Evolutionary conservation across 2,797 vertebrate genomes (phyloP).

Genomic region (Enteromius thamalakanensis): DNA sequence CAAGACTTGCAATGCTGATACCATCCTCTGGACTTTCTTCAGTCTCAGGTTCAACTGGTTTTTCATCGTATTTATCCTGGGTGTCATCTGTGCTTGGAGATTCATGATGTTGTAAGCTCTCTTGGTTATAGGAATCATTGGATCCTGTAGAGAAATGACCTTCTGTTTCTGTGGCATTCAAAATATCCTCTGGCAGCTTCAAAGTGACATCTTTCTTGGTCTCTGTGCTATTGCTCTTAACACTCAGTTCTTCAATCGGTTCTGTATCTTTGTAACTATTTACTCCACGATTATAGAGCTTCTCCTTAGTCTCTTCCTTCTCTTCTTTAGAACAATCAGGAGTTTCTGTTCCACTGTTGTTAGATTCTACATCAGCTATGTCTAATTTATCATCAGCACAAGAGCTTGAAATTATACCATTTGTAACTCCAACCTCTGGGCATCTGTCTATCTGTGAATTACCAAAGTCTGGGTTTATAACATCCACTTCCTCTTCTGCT

Average conservation of each 20-base stretch:
- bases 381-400: constrained; percentile 9
- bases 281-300: not conserved
- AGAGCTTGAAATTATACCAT: not conserved
- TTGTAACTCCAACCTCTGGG: constrained; percentile 11
- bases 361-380: not conserved
- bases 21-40: not conserved
- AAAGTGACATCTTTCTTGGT: not conserved
- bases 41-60: constrained; percentile 21
- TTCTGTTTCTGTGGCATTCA: not conserved
- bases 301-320: not conserved
- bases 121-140: constrained; percentile 10
- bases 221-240: not conserved
- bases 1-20: not conserved
- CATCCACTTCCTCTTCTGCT: not conserved
- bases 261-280: not conserved
- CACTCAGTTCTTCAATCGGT: not conserved
- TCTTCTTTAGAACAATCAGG: constrained; percentile 4
- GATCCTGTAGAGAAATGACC: not conserved
- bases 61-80: not conserved
- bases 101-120: not conserved
- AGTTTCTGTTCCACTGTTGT: not conserved
- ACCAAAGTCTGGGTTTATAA: not conserved
- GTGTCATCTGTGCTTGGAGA: constrained; percentile 14
- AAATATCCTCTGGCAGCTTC: not conserved
- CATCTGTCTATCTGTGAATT: not conserved